Conservation (phyloP, 2,797 vertebrate genomes). For the Prionace glauca region DNA sequence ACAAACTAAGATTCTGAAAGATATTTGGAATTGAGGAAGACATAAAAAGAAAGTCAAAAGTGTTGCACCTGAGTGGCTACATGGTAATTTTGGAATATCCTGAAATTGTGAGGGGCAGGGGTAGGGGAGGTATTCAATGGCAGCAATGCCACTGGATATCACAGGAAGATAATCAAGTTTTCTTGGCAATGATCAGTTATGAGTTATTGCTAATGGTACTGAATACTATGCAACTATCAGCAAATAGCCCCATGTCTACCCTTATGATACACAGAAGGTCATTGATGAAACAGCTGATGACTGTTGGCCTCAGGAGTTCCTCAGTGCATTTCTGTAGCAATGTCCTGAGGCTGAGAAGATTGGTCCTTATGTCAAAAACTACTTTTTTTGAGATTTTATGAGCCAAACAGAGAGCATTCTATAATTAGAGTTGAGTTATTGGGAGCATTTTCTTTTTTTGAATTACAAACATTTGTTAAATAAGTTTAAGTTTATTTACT, state of each 20-base stretch:
- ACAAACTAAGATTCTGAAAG: not conserved
- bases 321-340: not conserved
- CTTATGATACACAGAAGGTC: not conserved
- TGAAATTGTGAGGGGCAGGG: not conserved
- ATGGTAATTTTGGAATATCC: not conserved
- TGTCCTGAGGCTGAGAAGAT: not conserved
- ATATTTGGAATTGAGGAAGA: not conserved
- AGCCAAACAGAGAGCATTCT: not conserved
- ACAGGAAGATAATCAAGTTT: no score
- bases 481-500: no score
- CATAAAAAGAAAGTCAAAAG: no score
- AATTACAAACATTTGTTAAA: not conserved
- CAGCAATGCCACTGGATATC: no score
- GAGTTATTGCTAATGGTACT: not conserved
- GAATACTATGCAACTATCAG: not conserved
- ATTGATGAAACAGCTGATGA: not conserved
- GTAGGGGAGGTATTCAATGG: no score
- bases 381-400: not conserved
- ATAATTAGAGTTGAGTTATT: no score
- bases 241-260: not conserved
- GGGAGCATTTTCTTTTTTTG: not conserved
- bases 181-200: not conserved
- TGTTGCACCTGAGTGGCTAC: not conserved
- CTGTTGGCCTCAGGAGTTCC: not conserved
- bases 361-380: not conserved